Conservation (phyloP, 2,113 vertebrate species). For the Corythoichthys intestinalis region DNA sequence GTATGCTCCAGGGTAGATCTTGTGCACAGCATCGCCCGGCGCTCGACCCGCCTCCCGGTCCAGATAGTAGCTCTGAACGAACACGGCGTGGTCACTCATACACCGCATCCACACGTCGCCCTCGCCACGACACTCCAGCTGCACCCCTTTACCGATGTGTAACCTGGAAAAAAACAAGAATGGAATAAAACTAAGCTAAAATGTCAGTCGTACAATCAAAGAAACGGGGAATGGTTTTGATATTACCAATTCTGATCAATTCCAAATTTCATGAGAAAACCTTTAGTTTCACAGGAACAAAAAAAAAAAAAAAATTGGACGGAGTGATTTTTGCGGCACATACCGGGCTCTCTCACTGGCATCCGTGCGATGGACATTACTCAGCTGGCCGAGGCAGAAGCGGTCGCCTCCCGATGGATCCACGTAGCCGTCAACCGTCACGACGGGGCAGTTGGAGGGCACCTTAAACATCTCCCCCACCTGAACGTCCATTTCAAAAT, state of each 20-base stretch:
- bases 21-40: conserved; percentile 80
- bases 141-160: conserved; percentile 75
- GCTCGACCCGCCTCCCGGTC: conserved; percentile 78
- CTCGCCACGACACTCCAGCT: conserved; percentile 74
- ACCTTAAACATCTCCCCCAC: conserved; percentile 81
- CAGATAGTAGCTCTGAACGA: conserved; percentile 79
- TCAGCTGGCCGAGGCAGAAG: conserved; percentile 75
- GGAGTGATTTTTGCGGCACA: background rate
- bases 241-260: background rate
- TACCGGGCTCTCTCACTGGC: conserved; percentile 78
- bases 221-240: background rate
- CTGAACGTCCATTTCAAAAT: conserved; percentile 79
- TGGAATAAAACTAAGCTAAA: background rate
- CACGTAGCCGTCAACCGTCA: conserved; percentile 74
- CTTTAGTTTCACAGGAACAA: background rate
- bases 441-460: conserved; percentile 71
- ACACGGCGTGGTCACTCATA: conserved; percentile 76
- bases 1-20: conserved; percentile 77
- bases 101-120: conserved; percentile 77
- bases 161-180: conserved; percentile 44
- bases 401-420: conserved; percentile 74
- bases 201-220: background rate
- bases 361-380: conserved; percentile 72
- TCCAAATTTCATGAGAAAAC: background rate
- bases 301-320: background rate